phyloP scores from a whole-genome alignment of 2,797 vertebrate species.

The Gobionotothen gibberifrons region DNA sequence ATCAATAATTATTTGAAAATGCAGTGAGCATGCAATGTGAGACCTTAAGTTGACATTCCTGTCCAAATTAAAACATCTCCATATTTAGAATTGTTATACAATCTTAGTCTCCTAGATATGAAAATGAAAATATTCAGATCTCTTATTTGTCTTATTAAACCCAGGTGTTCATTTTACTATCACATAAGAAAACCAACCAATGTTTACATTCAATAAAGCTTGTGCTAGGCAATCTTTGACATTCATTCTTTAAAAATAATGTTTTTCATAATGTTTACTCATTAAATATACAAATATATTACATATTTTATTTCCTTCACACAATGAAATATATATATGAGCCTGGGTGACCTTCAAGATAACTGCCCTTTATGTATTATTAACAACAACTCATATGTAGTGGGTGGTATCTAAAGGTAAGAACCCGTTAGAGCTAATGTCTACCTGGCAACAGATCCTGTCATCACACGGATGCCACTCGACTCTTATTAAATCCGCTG shows the following conservation, averaged over 20 bases:
- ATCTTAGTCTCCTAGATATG: no score
- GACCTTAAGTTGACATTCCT: no score
- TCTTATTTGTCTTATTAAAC: neutral
- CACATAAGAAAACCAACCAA: neutral
- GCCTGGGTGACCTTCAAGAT: conserved; percentile 48
- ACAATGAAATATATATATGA: conserved; percentile 25
- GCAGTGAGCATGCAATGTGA: no score
- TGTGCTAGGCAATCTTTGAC: neutral
- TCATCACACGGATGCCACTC: conserved; percentile 75
- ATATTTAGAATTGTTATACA: no score
- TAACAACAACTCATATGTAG: conserved; percentile 14
- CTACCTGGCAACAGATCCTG: conserved; percentile 83
- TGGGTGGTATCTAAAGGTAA: conserved; percentile 12
- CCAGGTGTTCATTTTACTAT: neutral
- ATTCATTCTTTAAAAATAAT: neutral
- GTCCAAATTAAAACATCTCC: no score
- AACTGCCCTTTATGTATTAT: conserved; percentile 18
- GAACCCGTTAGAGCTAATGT: conserved; percentile 61
- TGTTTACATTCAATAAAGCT: neutral
- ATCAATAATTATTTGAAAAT: no score
- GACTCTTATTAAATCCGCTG: conserved; percentile 70
- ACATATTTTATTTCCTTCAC: conserved; percentile 17
- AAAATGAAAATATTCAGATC: neutral
- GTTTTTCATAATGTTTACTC: neutral
- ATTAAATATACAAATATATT: neutral